Percentiles rank a stretch among this genome's conserved stretches.
Evolutionary conservation across 2,113 vertebrate species (phyloP).

Genomic region (Leptocoma aspasia): DNA sequence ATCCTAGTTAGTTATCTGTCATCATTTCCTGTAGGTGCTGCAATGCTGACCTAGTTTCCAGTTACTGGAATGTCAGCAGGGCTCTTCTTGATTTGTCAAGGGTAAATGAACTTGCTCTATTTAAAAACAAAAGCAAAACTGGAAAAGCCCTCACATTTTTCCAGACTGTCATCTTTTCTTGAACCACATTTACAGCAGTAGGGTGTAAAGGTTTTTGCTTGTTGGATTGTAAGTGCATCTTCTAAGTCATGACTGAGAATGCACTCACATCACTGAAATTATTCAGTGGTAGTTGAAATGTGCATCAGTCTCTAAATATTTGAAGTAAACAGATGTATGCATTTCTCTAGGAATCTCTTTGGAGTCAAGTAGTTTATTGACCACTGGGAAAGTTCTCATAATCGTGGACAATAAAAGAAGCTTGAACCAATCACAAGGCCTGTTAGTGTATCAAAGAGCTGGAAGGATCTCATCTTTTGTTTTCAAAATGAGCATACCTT

Average conservation of each 20-base stretch:
- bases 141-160: not conserved
- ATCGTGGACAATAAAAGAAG: not conserved
- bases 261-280: not conserved
- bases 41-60: not conserved
- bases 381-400: not conserved
- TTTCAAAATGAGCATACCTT: not conserved
- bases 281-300: not conserved
- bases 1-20: not conserved
- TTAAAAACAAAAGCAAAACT: not conserved
- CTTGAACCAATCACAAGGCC: not conserved
- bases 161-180: not conserved
- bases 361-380: not conserved
- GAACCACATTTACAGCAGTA: not conserved
- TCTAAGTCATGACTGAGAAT: not conserved
- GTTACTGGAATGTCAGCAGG: not conserved
- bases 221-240: not conserved
- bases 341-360: not conserved
- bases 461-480: not conserved
- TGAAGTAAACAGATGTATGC: not conserved
- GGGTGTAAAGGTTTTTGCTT: not conserved
- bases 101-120: not conserved
- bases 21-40: not conserved
- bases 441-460: not conserved
- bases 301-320: not conserved
- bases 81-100: not conserved